A percentile compares a stretch with the other conserved stretches of the same genome.
Evolutionary conservation across 2,113 vertebrate species (phyloP).

Genomic region (Nycticorax nycticorax): DNA sequence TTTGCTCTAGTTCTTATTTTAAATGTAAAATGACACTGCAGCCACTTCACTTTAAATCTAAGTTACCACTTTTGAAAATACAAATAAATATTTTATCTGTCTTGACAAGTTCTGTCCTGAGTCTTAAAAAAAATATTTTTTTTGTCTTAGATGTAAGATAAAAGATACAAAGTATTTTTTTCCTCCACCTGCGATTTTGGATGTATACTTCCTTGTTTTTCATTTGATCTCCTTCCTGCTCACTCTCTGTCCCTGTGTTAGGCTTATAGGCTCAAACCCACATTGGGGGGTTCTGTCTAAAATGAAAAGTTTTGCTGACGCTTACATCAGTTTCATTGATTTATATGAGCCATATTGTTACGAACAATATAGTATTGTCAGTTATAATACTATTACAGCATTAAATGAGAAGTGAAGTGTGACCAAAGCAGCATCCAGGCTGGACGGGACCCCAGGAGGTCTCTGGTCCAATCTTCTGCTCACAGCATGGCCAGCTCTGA

Average conservation of each 20-base stretch:
- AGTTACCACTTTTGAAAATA: neutral
- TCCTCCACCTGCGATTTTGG: neutral
- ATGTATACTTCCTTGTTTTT: neutral
- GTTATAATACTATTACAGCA: neutral
- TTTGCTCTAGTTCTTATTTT: neutral
- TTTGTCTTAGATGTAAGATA: neutral
- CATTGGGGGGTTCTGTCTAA: neutral
- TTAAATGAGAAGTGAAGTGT: neutral
- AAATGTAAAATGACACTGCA: neutral
- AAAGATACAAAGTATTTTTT: neutral
- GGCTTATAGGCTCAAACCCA: neutral
- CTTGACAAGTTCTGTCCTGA: neutral
- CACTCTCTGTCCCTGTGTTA: neutral
- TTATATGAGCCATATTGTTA: neutral
- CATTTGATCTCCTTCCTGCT: neutral
- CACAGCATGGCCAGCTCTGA: constrained; percentile 1
- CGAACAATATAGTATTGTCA: neutral
- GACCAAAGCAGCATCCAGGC: neutral
- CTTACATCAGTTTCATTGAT: neutral
- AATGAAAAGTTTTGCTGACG: neutral
- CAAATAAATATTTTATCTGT: neutral
- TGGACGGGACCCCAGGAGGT: neutral
- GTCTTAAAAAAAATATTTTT: neutral
- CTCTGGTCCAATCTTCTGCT: neutral
- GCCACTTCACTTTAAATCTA: neutral